A percentile compares a stretch with the other conserved stretches of the same genome.
These are phyloP conservation scores for Papilio demoleus DNA, from an alignment of 2,888 invertebrate genomes.

Conservation along the genomic window DNA sequence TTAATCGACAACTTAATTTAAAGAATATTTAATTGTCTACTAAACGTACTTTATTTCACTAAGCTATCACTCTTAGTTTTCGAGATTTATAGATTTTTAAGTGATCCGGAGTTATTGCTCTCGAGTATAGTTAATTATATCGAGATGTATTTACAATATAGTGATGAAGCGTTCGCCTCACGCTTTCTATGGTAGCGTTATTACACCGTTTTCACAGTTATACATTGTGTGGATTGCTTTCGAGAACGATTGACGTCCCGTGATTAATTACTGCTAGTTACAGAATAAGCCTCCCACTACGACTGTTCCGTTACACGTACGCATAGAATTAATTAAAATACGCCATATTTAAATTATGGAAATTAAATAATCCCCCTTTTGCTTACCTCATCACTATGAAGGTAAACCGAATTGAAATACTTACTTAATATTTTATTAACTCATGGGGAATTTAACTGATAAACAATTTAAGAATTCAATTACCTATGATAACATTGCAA, in stretches of 20 bases:
- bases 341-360: background rate
- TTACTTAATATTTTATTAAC: background rate
- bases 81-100: too few species aligned
- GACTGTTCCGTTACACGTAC: conserved; percentile 30
- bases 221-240: conserved; percentile 24
- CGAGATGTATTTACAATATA: conserved; percentile 6
- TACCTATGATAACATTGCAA: too few species aligned
- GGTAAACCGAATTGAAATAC: background rate
- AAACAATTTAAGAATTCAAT: background rate
- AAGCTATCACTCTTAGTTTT: too few species aligned
- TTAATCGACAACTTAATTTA: too few species aligned
- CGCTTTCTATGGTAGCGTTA: conserved; percentile 30
- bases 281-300: conserved; percentile 13
- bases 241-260: conserved; percentile 32
- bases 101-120: too few species aligned
- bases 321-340: background rate
- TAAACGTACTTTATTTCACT: too few species aligned
- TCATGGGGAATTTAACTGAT: background rate
- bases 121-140: conserved; percentile 25
- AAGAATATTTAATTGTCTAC: too few species aligned
- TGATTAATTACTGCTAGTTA: conserved; percentile 30
- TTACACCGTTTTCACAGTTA: conserved; percentile 20
- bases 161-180: conserved; percentile 28
- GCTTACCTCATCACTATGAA: background rate
- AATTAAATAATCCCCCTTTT: conserved; percentile 6